Conservation (phyloP, 2,888 invertebrate species). For the Charanyca ferruginea region DNA sequence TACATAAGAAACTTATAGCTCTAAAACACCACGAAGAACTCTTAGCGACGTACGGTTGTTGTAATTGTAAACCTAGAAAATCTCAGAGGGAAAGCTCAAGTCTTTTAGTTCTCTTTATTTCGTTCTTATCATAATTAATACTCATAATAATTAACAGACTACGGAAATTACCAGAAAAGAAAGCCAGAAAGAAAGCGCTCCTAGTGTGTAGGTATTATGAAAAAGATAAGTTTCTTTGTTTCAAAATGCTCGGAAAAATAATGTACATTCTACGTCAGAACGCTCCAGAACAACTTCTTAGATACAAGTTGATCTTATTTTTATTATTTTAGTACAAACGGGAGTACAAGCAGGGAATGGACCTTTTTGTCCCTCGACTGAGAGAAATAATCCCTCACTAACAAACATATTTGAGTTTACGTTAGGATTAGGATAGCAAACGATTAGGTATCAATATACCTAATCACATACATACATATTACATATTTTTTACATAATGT, state of each 20-base stretch:
- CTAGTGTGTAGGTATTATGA: slow-evolving; percentile 31
- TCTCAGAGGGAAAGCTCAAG: neutral
- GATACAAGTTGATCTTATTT: slow-evolving; percentile 42
- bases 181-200: slow-evolving; percentile 28
- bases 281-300: slow-evolving; percentile 31
- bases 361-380: slow-evolving; percentile 16
- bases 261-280: slow-evolving; percentile 41
- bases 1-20: no score
- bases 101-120: slow-evolving; percentile 36
- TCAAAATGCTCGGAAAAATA: slow-evolving; percentile 44
- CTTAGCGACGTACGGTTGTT: neutral
- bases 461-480: no score
- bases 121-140: slow-evolving; percentile 46
- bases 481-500: no score
- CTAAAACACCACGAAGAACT: neutral
- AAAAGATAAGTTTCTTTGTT: slow-evolving; percentile 59
- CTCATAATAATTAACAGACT: slow-evolving; percentile 48
- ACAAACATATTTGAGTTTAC: neutral
- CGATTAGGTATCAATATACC: no score
- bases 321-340: slow-evolving; percentile 47
- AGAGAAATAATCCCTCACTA: neutral
- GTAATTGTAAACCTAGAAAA: slow-evolving; percentile 3
- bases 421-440: neutral
- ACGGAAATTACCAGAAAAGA: slow-evolving; percentile 47
- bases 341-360: neutral